A percentile compares a stretch with the other conserved stretches of the same genome.
phyloP scores from a whole-genome alignment of 2,888 invertebrate genomes.

The Tenthredo mesomela region DNA sequence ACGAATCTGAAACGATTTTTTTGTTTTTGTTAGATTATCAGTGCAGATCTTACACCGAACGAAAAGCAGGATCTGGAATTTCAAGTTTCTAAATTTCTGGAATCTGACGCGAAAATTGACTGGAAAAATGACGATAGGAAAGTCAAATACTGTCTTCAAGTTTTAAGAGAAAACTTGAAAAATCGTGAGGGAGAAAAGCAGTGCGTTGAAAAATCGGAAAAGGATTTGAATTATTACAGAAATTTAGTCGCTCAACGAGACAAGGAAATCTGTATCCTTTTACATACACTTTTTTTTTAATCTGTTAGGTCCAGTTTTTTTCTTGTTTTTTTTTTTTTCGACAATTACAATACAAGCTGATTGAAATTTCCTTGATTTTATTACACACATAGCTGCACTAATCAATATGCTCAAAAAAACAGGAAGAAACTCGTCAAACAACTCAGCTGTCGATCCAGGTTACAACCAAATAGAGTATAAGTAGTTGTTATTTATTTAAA shows the following conservation, averaged over 20 bases:
- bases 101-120: conserved; percentile 63
- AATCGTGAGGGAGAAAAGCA: conserved; percentile 55
- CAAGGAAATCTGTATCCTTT: conserved; percentile 76
- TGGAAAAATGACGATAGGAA: conserved; percentile 69
- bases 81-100: conserved; percentile 65
- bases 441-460: conserved; percentile 12
- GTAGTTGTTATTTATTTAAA: background rate
- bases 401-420: conserved; percentile 63
- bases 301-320: background rate
- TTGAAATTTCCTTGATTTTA: conserved; percentile 24
- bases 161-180: conserved; percentile 66
- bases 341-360: background rate
- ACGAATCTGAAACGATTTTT: background rate
- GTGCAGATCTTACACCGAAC: conserved; percentile 60
- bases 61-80: conserved; percentile 65
- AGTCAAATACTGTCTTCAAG: conserved; percentile 73
- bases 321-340: too few species aligned
- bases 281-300: background rate
- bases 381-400: conserved; percentile 59
- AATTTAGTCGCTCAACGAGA: conserved; percentile 73
- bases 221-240: conserved; percentile 68
- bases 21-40: conserved; percentile 51
- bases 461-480: background rate
- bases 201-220: conserved; percentile 47
- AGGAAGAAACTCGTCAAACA: conserved; percentile 48